These are phyloP conservation scores for Paramormyrops hopkinsi DNA, from an alignment of 2,797 vertebrate species.

Conservation along the genomic window DNA sequence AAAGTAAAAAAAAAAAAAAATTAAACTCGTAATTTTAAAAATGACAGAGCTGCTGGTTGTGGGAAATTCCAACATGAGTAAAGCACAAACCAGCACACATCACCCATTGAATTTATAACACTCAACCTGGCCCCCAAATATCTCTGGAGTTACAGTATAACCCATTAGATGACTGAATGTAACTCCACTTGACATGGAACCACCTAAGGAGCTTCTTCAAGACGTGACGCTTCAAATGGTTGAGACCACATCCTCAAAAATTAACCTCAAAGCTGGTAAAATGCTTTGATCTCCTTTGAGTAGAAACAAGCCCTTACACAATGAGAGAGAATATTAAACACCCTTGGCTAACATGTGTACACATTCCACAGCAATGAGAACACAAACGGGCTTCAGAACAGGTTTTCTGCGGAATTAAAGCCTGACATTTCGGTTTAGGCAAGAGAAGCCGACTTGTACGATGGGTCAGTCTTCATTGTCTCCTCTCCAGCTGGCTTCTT, in stretches of 20 bases:
- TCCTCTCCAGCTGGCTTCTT: slow-evolving; percentile 50
- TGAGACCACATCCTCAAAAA: background rate
- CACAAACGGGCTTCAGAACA: background rate
- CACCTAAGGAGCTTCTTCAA: background rate
- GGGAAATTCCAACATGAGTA: background rate
- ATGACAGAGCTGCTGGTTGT: background rate
- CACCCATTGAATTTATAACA: background rate
- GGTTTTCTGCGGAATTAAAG: background rate
- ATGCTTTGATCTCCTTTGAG: background rate
- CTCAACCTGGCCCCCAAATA: background rate
- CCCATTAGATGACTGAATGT: background rate
- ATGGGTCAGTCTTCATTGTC: slow-evolving; percentile 48
- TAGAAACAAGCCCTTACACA: background rate
- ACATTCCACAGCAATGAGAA: background rate
- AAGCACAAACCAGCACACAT: background rate
- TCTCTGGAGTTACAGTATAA: slow-evolving; percentile 9
- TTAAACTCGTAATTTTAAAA: background rate
- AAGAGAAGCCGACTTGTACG: slow-evolving; percentile 40
- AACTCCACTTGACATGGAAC: background rate
- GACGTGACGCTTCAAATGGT: background rate
- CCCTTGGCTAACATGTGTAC: slow-evolving; percentile 15
- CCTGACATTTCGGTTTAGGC: background rate
- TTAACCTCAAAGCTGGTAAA: background rate
- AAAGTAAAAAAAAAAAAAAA: background rate
- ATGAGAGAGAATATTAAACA: background rate